Evolutionary conservation across 2,888 invertebrate species (phyloP), one percentile per base, ranked within the genome.

Genomic region (Galerucella calmariensis): DNA sequence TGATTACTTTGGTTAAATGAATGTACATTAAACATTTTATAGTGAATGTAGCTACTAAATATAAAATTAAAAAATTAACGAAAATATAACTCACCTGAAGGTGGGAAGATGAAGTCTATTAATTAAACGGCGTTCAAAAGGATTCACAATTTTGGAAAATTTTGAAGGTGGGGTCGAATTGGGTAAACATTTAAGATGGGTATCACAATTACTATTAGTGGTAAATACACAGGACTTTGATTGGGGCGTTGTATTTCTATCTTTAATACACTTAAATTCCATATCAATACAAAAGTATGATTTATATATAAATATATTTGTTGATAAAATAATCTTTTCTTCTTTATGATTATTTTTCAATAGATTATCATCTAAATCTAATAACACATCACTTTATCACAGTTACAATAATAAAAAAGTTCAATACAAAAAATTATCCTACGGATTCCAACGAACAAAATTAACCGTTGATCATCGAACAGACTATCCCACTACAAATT

Each of bases 81-180:
- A 20, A 24, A 58, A 16, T 58, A 63, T 41, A 5, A 79, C 85
- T 86, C 85, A 92, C 92, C 94, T 94, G 87, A 92, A 93, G 82
- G 94, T 89, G 78, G 92, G 92, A 74, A 91, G 89, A 85, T 93
- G 92, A 72, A 93, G 86, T 82, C 90, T 90, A 79, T 91, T 92
- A 67, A 91, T 90, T 77, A 93, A 86, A 67, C 89, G 91, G 80
- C 89, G 89, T 81, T 93, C 93, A 84, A 94, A 94, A 3, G 93
- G 93, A 88, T 93, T 94, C 76, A 90, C 88, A 68, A 92, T 90
- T 81, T 88, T 90, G 0, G 89, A 88, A 78, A 90, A 86, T 27
- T 90, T 87, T 24, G 91, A 90, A 1, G 91, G 91, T 20, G 92
- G 91, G 4, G 91, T 91, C 3, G 88, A 87, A 77, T 79, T 84